Evolutionary conservation across 1,140 invertebrate genomes (phyloP).

Genomic region (Sycophila sp.): DNA sequence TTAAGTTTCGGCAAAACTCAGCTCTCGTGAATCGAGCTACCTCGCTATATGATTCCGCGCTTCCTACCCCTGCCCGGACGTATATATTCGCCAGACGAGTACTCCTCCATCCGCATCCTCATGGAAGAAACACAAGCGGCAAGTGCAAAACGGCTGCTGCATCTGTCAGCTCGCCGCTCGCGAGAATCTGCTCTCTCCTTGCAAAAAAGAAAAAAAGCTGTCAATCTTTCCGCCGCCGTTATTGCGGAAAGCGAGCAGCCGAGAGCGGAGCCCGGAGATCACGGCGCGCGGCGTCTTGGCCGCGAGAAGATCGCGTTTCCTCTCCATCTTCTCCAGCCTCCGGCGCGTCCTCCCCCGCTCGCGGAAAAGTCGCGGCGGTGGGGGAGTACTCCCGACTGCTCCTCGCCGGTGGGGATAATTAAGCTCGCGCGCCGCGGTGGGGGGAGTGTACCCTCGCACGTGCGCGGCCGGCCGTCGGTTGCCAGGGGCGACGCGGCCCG

Average conservation of each 20-base stretch:
- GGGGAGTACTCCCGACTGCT: slow-evolving; percentile 25
- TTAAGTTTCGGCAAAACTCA: too few species aligned
- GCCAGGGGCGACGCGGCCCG: slow-evolving; percentile 57
- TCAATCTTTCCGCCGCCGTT: slow-evolving; percentile 39
- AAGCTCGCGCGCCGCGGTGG: slow-evolving; percentile 43
- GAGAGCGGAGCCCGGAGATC: slow-evolving; percentile 35
- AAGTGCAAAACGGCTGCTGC: not conserved
- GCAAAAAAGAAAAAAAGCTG: slow-evolving; percentile 37
- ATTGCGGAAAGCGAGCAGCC: slow-evolving; percentile 5
- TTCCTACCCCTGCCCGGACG: too few species aligned
- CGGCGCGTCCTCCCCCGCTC: slow-evolving; percentile 1
- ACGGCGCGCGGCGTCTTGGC: slow-evolving; percentile 28
- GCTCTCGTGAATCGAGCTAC: too few species aligned
- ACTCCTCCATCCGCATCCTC: too few species aligned
- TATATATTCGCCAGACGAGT: too few species aligned
- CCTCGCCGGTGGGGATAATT: slow-evolving; percentile 59
- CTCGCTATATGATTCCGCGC: too few species aligned
- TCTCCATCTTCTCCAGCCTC: slow-evolving; percentile 28
- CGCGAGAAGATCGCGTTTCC: slow-evolving; percentile 42
- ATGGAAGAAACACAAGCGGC: slow-evolving; percentile 20
- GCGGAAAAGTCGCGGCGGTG: slow-evolving; percentile 9
- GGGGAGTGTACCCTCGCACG: slow-evolving; percentile 48
- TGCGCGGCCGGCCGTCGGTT: slow-evolving; percentile 45
- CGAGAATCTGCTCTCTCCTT: not conserved
- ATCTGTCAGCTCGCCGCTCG: not conserved